Conservation (phyloP, 2,888 invertebrate species). For the Criorhina ranunculi region DNA sequence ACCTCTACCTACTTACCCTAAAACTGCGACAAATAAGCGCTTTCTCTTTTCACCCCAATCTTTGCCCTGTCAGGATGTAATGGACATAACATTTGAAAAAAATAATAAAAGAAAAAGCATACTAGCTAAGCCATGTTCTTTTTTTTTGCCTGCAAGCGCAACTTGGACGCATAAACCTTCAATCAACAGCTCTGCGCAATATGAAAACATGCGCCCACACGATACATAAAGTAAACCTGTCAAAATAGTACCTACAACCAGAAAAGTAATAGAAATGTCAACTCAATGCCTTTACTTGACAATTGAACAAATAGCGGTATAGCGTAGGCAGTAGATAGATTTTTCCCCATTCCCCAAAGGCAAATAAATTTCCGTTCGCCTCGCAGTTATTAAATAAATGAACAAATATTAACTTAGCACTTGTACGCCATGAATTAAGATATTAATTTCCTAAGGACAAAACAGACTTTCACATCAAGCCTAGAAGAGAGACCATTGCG, state of each 20-base stretch:
- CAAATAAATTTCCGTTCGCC: conserved; percentile 41
- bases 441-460: conserved; percentile 70
- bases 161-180: conserved; percentile 30
- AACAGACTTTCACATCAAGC: conserved; percentile 64
- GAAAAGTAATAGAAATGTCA: conserved; percentile 65
- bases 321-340: conserved; percentile 33
- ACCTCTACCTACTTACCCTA: too few relatives aligned
- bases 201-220: conserved; percentile 47
- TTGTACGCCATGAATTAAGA: conserved; percentile 49
- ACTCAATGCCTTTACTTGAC: conserved; percentile 44
- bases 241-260: conserved; percentile 47
- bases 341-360: conserved; percentile 14
- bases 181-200: conserved; percentile 3
- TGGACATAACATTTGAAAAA: too few relatives aligned
- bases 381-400: conserved; percentile 39
- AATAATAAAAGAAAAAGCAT: too few relatives aligned
- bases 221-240: conserved; percentile 52
- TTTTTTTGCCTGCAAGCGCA: conserved; percentile 8
- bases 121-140: too few relatives aligned
- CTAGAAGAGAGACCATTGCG: neutral
- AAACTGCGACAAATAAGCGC: too few relatives aligned
- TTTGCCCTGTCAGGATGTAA: too few relatives aligned
- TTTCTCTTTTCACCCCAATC: too few relatives aligned
- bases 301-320: conserved; percentile 52
- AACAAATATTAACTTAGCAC: conserved; percentile 70